Conservation (phyloP, 1,140 invertebrate genomes). For the Panagrolaimus sp. region DNA sequence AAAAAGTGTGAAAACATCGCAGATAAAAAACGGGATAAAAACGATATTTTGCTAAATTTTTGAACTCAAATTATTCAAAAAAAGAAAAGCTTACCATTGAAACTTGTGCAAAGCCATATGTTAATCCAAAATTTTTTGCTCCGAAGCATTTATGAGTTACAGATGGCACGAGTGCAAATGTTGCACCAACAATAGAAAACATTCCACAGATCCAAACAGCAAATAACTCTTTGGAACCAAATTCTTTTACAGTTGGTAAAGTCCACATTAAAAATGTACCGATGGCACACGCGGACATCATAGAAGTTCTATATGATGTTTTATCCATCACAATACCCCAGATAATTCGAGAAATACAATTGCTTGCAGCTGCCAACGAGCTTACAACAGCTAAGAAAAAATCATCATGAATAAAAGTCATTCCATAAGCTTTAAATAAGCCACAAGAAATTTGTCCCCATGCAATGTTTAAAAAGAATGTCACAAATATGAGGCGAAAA, state of each 20-base stretch:
- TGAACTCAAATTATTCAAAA: no score
- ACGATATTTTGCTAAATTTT: no score
- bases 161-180: conserved; percentile 36
- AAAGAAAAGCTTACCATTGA: conserved; percentile 23
- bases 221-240: conserved; percentile 20
- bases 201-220: conserved; percentile 14
- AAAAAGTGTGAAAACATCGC: conserved; percentile 34
- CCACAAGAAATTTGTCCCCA: conserved; percentile 38
- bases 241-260: conserved; percentile 27
- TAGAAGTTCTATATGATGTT: conserved; percentile 37
- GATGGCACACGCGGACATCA: conserved; percentile 38
- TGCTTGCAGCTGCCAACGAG: conserved; percentile 40
- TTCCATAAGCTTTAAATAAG: conserved; percentile 43
- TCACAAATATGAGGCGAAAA: conserved; percentile 27
- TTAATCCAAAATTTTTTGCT: conserved; percentile 32
- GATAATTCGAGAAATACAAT: conserved; percentile 37
- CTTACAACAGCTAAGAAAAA: conserved; percentile 45
- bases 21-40: conserved; percentile 30
- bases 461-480: conserved; percentile 30
- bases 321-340: conserved; percentile 44
- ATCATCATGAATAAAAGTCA: conserved; percentile 44
- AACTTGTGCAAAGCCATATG: conserved; percentile 39
- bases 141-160: conserved; percentile 36
- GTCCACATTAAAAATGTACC: conserved; percentile 40
- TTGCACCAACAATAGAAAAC: conserved; percentile 31